A percentile compares a stretch with the other conserved stretches of the same genome.
Evolutionary conservation across 2,888 invertebrate genomes (phyloP).

Genomic region (Stenotaenia linearis): DNA sequence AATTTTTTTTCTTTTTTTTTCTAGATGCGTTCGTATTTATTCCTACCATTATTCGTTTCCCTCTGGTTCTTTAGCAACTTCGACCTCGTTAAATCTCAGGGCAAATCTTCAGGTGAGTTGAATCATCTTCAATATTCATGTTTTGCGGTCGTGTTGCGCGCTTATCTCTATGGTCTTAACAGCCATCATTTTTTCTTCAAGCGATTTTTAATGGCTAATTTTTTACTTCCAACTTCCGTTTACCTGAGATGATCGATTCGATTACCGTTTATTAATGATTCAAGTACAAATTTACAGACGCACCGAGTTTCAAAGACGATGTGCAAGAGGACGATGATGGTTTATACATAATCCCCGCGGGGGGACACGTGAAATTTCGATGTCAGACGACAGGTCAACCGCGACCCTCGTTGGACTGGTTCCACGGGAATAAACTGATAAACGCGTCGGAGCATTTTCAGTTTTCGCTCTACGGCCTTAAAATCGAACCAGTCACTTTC

Average conservation of each 20-base stretch:
- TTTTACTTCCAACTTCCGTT: background rate
- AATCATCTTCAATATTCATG: background rate
- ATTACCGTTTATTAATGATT: background rate
- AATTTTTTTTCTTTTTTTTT: background rate
- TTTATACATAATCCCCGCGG: background rate
- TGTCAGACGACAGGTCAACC: background rate
- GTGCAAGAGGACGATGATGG: background rate
- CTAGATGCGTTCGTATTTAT: background rate
- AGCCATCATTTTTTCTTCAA: background rate
- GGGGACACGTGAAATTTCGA: background rate
- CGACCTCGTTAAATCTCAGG: background rate
- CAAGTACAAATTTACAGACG: background rate
- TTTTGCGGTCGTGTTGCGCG: background rate
- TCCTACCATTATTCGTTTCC: background rate
- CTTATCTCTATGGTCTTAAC: background rate
- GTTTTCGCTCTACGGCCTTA: background rate
- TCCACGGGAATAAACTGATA: background rate
- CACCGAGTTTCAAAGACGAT: background rate
- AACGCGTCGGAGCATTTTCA: background rate
- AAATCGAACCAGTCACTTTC: slow-evolving; percentile 1
- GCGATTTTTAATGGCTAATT: background rate
- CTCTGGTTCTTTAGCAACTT: background rate
- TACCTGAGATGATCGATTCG: background rate
- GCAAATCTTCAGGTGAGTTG: background rate
- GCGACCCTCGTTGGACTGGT: background rate